These are phyloP conservation scores for Varecia variegata DNA, from an alignment of 2,797 vertebrate species.

Conservation along the genomic window DNA sequence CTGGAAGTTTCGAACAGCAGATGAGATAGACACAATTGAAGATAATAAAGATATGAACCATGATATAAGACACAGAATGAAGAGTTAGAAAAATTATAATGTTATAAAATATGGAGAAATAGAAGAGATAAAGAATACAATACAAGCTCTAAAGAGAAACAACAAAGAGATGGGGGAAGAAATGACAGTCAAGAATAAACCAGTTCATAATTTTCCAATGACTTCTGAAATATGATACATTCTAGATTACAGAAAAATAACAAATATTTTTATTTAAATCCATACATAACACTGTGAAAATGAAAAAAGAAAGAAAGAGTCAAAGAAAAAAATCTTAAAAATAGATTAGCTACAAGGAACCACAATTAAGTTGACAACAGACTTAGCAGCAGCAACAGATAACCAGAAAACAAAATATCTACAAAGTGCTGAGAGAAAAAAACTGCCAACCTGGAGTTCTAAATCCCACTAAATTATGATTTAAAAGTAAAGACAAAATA, in stretches of 20 bases:
- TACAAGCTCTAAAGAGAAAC: neutral
- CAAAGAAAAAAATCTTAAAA: neutral
- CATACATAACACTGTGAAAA: neutral
- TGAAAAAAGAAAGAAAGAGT: neutral
- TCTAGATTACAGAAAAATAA: neutral
- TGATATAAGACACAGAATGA: neutral
- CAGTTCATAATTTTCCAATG: neutral
- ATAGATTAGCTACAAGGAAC: neutral
- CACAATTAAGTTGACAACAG: neutral
- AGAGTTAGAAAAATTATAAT: neutral
- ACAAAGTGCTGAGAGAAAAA: neutral
- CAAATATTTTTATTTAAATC: neutral
- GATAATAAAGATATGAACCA: neutral
- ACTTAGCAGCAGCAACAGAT: neutral
- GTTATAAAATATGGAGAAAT: neutral
- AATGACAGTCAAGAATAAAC: neutral
- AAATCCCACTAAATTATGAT: neutral
- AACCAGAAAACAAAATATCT: neutral
- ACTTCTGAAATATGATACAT: neutral
- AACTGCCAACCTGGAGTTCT: neutral
- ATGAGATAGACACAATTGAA: neutral
- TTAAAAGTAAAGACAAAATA: neutral
- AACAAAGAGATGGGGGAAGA: neutral
- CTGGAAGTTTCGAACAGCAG: neutral
- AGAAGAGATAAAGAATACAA: neutral